Conservation (phyloP, 2,888 invertebrate species). For the Kuschelorhynchus macadamiae region DNA sequence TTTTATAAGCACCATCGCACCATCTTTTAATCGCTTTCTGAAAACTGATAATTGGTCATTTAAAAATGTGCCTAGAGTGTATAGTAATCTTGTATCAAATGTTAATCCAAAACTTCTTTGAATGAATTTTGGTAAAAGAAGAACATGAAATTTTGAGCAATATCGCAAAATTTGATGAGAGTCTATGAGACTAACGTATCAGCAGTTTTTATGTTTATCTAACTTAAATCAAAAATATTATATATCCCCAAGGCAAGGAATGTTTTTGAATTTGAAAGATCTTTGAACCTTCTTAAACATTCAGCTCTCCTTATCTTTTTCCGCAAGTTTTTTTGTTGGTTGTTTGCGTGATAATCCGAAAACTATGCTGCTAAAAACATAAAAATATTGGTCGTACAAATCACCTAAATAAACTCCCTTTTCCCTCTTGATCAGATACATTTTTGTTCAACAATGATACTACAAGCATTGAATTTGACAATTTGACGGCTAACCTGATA, state of each 20-base stretch:
- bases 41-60: neutral
- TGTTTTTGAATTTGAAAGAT: conserved; percentile 66
- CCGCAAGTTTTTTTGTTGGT: conserved; percentile 37
- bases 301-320: conserved; percentile 14
- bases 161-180: conserved; percentile 68
- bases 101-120: conserved; percentile 50
- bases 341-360: conserved; percentile 38
- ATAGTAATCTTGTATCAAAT: conserved; percentile 55
- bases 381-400: conserved; percentile 55
- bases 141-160: conserved; percentile 76
- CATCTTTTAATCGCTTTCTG: conserved; percentile 17
- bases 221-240: conserved; percentile 60
- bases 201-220: conserved; percentile 44
- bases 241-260: conserved; percentile 62
- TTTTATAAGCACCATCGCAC: conserved; percentile 27
- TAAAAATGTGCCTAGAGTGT: conserved; percentile 28
- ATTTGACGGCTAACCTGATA: conserved; percentile 54
- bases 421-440: conserved; percentile 50
- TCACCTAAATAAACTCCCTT: conserved; percentile 56
- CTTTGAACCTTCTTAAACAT: conserved; percentile 52
- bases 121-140: conserved; percentile 64
- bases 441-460: conserved; percentile 61
- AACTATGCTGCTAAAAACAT: conserved; percentile 42
- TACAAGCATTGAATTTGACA: conserved; percentile 60
- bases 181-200: conserved; percentile 60